Evolutionary conservation across 2,888 invertebrate species (phyloP), one percentile per base, ranked within the genome.

Genomic region (Notocelia uddmanniana): DNA sequence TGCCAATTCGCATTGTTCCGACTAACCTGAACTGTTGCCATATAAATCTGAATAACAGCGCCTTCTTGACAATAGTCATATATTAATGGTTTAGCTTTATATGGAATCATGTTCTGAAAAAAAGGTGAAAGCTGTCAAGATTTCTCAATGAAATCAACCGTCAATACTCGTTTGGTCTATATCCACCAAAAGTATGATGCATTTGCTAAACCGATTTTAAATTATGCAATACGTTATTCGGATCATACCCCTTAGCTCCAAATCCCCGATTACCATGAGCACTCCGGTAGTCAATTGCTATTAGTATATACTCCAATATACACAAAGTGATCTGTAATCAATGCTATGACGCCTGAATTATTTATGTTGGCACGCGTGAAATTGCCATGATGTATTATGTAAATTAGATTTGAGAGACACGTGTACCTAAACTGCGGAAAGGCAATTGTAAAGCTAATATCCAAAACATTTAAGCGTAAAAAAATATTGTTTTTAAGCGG

Each of bases 321-420:
- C 57, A 10, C 31, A 19, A 31, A 34, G 31, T 18, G 1, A 18
- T 34, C 57, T 57, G 31, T 34, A 37, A 41, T 41, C 19, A 19
- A 37, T 59, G 13, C 21, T 59, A 6, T 21, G 13, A 58, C 37
- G 37, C 19, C 21, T 59, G 21, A 59, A 41, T 59, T 37, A 59
- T 59, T 59, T 41, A 59, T 41, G 8, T 5, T 41, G 21, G 9
- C 59, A n/a, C 41, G 15, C 23, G 15, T 59, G 41, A 41, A 59
- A 59, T 59, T 21, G 34, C 58, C 37, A 19, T 58, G 58, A 57
- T 41, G 41, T 41, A 41, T 41, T 41, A 41, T 41, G 41, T 41
- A 41, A 2, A 41, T 41, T 13, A 13, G 13, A 41, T 5, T 2
- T 13, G 41, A 41, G 41, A 41, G 3, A 41, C 41, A 41, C 41